Evolutionary conservation across 2,113 vertebrate species (phyloP), one percentile per base, ranked within the genome.

Genomic region (Leuciscus idus): DNA sequence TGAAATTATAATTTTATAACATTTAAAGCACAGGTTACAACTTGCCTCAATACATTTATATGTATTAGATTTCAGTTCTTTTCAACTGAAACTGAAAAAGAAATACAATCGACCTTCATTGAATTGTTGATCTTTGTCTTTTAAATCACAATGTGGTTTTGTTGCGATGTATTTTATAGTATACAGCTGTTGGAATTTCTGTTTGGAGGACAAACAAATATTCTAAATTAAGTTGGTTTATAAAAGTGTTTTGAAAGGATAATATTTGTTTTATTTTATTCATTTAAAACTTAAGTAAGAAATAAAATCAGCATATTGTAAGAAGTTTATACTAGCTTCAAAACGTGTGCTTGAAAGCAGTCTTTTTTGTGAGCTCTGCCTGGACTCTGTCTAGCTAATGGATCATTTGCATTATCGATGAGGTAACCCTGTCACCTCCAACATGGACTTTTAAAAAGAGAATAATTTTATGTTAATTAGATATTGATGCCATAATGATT

Each of bases 401-500:
- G 92, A 89, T 93, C 92, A 98, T 99, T 99, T 98, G 92, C 98
- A 99, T 99, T 99, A 99, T 99, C 96, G 94, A 99, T 98, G 96
- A 98, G 95, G 95, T 96, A 97, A 97, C 96, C 97, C 96, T 97
- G 95, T 98, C 97, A 98, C 97, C 97, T 95, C 95, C 96, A 96
- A 98, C 97, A 94, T 94, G 92, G 96, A 97, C 95, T 96, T 96
- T 97, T 98, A 96, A 98, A 61, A 97, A 98, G 96, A 96, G 96
- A 98, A 98, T 97, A 97, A 97, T 96, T 97, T 98, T 97, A 99
- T 99, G 98, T 95, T 98, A 97, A 99, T 97, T 93, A 96, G 94
- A 95, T 99, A 99, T 99, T 95, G 98, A 99, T 95, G 96, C 96
- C 92, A 91, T 97, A 98, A 98, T 98, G 98, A 99, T 99, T 99